Conservation (phyloP, 2,113 vertebrate genomes). For the Xiphophorus hellerii region DNA sequence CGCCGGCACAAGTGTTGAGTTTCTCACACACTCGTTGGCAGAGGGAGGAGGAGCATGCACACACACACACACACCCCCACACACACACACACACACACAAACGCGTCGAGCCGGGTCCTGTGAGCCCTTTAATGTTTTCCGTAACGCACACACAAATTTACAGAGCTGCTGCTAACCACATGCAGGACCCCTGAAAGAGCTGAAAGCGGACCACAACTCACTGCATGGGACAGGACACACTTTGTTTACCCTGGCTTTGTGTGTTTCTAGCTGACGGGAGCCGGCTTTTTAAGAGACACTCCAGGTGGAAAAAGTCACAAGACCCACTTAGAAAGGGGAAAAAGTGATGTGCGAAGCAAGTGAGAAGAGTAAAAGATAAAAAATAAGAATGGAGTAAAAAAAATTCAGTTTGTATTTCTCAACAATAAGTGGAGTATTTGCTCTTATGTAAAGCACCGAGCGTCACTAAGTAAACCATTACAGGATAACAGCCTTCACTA, state of each 20-base stretch:
- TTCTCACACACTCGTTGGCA: constrained; percentile 66
- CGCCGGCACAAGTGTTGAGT: constrained; percentile 68
- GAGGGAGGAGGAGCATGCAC: constrained; percentile 36
- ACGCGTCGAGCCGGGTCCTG: constrained; percentile 21
- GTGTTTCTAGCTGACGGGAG: constrained; percentile 17
- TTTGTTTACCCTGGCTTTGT: constrained; percentile 16
- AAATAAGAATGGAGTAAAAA: background rate
- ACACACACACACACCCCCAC: constrained; percentile 5
- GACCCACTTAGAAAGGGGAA: constrained; percentile 11
- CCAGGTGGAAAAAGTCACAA: constrained; percentile 45
- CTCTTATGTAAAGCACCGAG: background rate
- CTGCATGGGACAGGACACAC: constrained; percentile 13
- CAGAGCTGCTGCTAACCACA: constrained; percentile 29
- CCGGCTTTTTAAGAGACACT: constrained; percentile 31
- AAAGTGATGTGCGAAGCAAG: background rate
- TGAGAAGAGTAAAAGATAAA: background rate
- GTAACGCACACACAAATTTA: constrained; percentile 3
- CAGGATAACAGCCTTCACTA: constrained; percentile 8
- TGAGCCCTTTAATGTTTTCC: constrained; percentile 21
- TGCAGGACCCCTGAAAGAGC: constrained; percentile 32
- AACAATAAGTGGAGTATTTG: background rate
- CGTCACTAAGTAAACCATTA: background rate
- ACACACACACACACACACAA: background rate
- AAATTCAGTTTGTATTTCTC: background rate
- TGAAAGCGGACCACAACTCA: constrained; percentile 42